A percentile compares a stretch with the other conserved stretches of the same genome.
These are phyloP conservation scores for Cyphomyrmex costatus DNA, from an alignment of 1,140 invertebrate genomes.

Conservation along the genomic window DNA sequence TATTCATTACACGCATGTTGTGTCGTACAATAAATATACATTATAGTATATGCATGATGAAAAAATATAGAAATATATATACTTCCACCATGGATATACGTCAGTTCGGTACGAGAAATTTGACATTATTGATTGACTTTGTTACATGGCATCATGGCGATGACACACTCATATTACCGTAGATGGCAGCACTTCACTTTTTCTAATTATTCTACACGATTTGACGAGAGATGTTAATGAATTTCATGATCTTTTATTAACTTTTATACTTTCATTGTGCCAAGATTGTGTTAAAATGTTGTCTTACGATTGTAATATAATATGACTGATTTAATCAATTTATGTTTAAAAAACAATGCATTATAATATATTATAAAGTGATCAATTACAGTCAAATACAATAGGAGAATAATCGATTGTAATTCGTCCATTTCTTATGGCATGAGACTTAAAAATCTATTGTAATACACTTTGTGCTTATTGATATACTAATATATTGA, in stretches of 20 bases:
- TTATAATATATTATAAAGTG: no score
- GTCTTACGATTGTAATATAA: background rate
- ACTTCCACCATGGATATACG: no score
- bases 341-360: background rate
- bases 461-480: no score
- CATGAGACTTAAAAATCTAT: no score
- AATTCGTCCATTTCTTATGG: no score
- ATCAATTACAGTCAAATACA: no score
- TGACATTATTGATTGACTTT: background rate
- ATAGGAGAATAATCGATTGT: no score
- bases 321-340: background rate
- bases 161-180: background rate
- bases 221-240: background rate
- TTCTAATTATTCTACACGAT: background rate
- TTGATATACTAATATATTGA: no score
- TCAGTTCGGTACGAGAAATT: background rate
- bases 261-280: background rate
- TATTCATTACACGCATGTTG: background rate
- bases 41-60: no score
- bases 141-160: no score
- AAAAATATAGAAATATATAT: no score
- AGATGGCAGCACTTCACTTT: conserved; percentile 31
- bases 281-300: background rate
- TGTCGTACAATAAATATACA: background rate
- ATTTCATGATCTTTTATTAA: background rate